A percentile compares a stretch with the other conserved stretches of the same genome.
Conservation (phyloP, 1,140 invertebrate species). For the Drosophila nikananu region DNA sequence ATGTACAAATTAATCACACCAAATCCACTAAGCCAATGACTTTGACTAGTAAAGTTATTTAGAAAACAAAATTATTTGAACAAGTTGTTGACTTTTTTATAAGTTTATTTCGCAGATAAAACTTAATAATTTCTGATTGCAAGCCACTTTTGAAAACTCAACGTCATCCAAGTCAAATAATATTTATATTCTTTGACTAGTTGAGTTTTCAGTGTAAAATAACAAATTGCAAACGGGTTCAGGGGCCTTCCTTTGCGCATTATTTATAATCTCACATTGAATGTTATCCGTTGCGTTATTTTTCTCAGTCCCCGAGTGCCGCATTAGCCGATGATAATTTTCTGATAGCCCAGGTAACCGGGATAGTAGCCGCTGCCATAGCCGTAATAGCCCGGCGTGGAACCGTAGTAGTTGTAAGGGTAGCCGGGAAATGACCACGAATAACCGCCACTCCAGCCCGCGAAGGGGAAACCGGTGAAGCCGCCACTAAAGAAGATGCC, state of each 20-base stretch:
- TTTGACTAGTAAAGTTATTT: not conserved
- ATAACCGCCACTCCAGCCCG: slow-evolving; percentile 41
- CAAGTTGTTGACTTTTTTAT: not conserved
- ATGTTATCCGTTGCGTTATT: slow-evolving; percentile 22
- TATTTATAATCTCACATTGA: slow-evolving; percentile 80
- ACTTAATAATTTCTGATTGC: not conserved
- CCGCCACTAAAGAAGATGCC: slow-evolving; percentile 60
- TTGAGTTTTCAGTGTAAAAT: slow-evolving; percentile 15
- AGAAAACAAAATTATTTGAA: not conserved
- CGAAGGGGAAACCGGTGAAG: slow-evolving; percentile 34
- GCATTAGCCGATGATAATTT: slow-evolving; percentile 70
- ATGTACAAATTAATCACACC: not conserved
- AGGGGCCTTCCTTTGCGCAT: slow-evolving; percentile 45
- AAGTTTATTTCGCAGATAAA: not conserved
- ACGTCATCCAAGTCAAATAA: not conserved
- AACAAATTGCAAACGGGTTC: slow-evolving; percentile 40
- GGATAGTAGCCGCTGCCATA: slow-evolving; percentile 65
- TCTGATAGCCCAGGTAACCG: slow-evolving; percentile 64
- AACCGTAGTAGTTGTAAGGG: slow-evolving; percentile 35
- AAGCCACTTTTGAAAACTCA: not conserved
- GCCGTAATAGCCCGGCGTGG: slow-evolving; percentile 45
- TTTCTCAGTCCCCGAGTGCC: not conserved
- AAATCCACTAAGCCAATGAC: not conserved
- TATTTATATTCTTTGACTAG: not conserved
- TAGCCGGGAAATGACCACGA: slow-evolving; percentile 42